Conservation (phyloP, 2,888 invertebrate species). For the Eupithecia exiguata region DNA sequence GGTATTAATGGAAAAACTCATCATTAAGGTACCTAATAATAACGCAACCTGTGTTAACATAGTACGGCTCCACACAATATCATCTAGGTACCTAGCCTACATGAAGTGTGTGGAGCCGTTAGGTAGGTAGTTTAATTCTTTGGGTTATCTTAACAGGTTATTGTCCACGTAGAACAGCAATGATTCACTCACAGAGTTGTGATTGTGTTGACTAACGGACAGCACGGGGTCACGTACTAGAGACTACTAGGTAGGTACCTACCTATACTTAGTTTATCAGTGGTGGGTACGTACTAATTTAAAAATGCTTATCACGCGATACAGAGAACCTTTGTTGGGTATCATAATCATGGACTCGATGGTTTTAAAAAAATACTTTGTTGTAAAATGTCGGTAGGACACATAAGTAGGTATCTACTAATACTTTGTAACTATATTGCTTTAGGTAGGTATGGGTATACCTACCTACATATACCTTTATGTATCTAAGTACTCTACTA, state of each 20-base stretch:
- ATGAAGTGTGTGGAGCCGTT: background rate
- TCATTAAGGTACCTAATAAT: background rate
- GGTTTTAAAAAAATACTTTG: background rate
- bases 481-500: background rate
- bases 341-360: background rate
- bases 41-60: background rate
- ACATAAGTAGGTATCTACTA: too few species aligned
- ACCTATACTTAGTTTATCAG: background rate
- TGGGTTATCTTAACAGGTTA: background rate
- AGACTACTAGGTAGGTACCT: background rate
- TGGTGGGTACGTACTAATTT: background rate
- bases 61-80: too few species aligned
- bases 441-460: background rate
- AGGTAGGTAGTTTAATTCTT: background rate
- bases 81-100: background rate
- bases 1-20: background rate
- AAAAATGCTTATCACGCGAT: background rate
- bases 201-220: background rate
- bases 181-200: background rate
- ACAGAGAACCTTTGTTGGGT: background rate
- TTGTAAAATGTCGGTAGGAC: too few species aligned
- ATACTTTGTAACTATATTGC: background rate
- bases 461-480: too few species aligned
- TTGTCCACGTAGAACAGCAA: background rate
- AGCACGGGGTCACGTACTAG: constrained; percentile 1